phyloP scores from a whole-genome alignment of 1,140 invertebrate genomes.

The Bombus terrestris region DNA sequence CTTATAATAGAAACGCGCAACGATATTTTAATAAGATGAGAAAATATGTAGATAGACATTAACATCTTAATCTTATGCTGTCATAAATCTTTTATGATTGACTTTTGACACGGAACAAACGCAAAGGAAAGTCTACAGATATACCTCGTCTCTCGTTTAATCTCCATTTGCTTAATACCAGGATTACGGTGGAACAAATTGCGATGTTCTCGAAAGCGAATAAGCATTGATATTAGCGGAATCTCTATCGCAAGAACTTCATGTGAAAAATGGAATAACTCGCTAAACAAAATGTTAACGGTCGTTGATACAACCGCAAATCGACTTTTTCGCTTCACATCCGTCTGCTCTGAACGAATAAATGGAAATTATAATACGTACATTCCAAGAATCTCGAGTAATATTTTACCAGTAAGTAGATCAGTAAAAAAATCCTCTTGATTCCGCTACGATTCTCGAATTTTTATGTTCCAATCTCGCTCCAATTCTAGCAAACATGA shows the following conservation, averaged over 20 bases:
- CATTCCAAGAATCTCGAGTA: too few relatives aligned
- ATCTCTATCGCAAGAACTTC: neutral
- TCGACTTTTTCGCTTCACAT: too few relatives aligned
- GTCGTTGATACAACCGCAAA: too few relatives aligned
- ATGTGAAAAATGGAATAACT: neutral
- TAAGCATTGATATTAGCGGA: neutral
- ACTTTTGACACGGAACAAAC: slow-evolving; percentile 1
- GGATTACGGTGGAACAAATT: neutral
- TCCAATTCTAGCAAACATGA: too few relatives aligned
- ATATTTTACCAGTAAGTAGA: too few relatives aligned
- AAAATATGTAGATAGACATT: neutral
- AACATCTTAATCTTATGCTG: neutral
- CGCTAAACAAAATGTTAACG: too few relatives aligned
- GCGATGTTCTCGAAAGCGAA: neutral
- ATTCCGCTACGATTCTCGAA: too few relatives aligned
- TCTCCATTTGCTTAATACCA: slow-evolving; percentile 6
- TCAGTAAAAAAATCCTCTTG: too few relatives aligned
- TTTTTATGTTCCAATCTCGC: too few relatives aligned
- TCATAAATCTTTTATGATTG: slow-evolving; percentile 19
- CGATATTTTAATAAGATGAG: neutral
- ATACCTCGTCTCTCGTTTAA: neutral
- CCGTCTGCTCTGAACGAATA: too few relatives aligned
- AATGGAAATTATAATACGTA: too few relatives aligned
- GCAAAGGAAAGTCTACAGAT: neutral
- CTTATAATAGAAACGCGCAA: neutral